Base-by-base conservation (phyloP, 2,888 invertebrate species). In the Trichacis sp. region DNA sequence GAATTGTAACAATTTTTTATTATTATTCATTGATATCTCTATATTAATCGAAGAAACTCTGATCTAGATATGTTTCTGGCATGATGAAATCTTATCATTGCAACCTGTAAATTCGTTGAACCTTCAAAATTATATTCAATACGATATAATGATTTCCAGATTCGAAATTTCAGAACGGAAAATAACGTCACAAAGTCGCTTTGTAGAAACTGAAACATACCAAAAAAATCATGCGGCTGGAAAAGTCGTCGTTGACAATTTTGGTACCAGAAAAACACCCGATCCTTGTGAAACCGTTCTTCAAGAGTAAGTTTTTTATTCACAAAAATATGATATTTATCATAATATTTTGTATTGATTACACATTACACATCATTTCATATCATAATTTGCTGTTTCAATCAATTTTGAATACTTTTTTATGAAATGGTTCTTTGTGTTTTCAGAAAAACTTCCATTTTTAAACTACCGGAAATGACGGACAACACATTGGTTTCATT, bases 401-500 rank as follows among this genome's bases (percentile, higher is more conserved):
- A n/a, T n/a, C n/a, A n/a, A n/a, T n/a, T n/a, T n/a, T n/a, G n/a
- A n/a, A n/a, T n/a, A n/a, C n/a, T n/a, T n/a, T n/a, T n/a, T 24
- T 5, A 24, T 24, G 24, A 24, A 24, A 24, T 24, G 24, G 4
- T 24, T 24, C 24, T 24, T 24, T 24, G 8, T 24, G 3, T 56
- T 84, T 83, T 33, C 79, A 92, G 91, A 77, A 85, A 92, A 9
- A 87, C 91, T 0, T 88, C 92, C 0, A 81, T 92, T 47, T 95
- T 95, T 77, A 89, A 88, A 50, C 88, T 88, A 2, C 88, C 88
- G 42, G 86, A 88, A 1, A 81, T 88, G 70, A 91, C 94, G 0
- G 97, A 97, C 80, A 97, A 97, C 80, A 91, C 94, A 0, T 92
- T 93, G 90, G 95, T 97, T 74, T 94, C 95, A 0, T 87, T 97